Percentiles rank a stretch among this genome's conserved stretches.
These are phyloP conservation scores for Platichthys stellatus DNA, from an alignment of 2,113 vertebrate genomes.

Conservation along the genomic window DNA sequence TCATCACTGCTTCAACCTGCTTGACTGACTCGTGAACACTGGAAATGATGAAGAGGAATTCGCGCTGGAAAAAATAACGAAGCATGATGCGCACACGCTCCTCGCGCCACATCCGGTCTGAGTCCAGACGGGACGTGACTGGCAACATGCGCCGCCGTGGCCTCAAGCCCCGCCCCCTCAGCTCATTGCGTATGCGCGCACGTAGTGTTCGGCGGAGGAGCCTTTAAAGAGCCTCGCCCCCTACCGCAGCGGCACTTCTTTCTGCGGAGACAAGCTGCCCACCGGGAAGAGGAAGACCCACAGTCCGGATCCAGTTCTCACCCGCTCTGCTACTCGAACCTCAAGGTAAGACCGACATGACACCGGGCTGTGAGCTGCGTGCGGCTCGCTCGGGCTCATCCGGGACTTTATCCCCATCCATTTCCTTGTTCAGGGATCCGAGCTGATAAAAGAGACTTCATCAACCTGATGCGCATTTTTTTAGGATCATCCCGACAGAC, in stretches of 20 bases:
- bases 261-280: constrained; percentile 51
- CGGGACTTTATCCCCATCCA: accelerated
- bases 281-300: background rate
- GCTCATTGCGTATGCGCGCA: constrained; percentile 1
- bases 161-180: background rate
- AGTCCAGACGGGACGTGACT: constrained; percentile 82
- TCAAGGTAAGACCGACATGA: constrained; percentile 45
- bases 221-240: constrained; percentile 64
- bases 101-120: constrained; percentile 3
- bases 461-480: constrained; percentile 12
- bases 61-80: background rate
- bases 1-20: too few species aligned
- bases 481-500: background rate
- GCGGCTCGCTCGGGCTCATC: background rate
- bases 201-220: background rate
- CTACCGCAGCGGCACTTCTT: constrained; percentile 46
- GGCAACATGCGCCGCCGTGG: constrained; percentile 22
- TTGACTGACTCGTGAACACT: too few species aligned
- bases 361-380: too few species aligned
- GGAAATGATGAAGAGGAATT: too few species aligned
- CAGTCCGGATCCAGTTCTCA: constrained; percentile 32
- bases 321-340: background rate
- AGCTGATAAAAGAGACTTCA: background rate
- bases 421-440: background rate
- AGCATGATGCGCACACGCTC: background rate